A percentile compares a stretch with the other conserved stretches of the same genome.
These are phyloP conservation scores for Sakesphorus luctuosus DNA, from an alignment of 2,113 vertebrate genomes.

Conservation along the genomic window DNA sequence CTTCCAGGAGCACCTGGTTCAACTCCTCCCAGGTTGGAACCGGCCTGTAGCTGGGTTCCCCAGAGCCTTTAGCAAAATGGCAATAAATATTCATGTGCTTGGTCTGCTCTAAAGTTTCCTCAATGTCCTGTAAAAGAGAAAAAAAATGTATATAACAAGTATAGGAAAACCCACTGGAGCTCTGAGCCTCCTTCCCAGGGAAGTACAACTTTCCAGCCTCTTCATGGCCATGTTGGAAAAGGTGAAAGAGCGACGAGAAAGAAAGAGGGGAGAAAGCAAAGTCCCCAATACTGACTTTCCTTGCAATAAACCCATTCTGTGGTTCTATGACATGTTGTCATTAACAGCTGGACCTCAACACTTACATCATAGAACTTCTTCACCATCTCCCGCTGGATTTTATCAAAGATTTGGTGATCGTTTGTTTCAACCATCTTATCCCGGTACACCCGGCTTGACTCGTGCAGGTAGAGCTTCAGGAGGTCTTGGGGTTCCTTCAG, in stretches of 20 bases:
- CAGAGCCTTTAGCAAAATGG: slow-evolving; percentile 86
- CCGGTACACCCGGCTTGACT: slow-evolving; percentile 88
- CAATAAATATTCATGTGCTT: slow-evolving; percentile 86
- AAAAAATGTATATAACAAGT: not conserved
- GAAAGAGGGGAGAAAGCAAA: not conserved
- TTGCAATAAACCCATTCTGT: not conserved
- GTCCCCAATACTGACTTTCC: not conserved
- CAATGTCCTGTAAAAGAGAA: slow-evolving; percentile 73
- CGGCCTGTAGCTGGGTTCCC: slow-evolving; percentile 86
- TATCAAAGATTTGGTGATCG: slow-evolving; percentile 86
- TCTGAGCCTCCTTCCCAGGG: not conserved
- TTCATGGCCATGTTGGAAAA: not conserved
- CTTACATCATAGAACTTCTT: slow-evolving; percentile 88
- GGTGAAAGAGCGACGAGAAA: not conserved
- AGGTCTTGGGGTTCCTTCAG: slow-evolving; percentile 82
- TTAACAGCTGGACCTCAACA: not conserved
- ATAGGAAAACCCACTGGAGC: not conserved
- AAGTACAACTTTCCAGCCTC: accelerated
- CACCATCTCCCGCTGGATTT: slow-evolving; percentile 83
- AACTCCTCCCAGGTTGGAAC: slow-evolving; percentile 86
- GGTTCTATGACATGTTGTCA: not conserved
- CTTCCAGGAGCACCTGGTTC: slow-evolving; percentile 84
- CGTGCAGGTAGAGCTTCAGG: slow-evolving; percentile 89
- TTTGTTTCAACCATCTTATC: slow-evolving; percentile 89
- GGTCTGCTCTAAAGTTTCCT: slow-evolving; percentile 77